Percentiles rank a stretch among this genome's conserved stretches.
These are phyloP conservation scores for Callosobruchus maculatus DNA, from an alignment of 2,888 invertebrate species.

Conservation along the genomic window DNA sequence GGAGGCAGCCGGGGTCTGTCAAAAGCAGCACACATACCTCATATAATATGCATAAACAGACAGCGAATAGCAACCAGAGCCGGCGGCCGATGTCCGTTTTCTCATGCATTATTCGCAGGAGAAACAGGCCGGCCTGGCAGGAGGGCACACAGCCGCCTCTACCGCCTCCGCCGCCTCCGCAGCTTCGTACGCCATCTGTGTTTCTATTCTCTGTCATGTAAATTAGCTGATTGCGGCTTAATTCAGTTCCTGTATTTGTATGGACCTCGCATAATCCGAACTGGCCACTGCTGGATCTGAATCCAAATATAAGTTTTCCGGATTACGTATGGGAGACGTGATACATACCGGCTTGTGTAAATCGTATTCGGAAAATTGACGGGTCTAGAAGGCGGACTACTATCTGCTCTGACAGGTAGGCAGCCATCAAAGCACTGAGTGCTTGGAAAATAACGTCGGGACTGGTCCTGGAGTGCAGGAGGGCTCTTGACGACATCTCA, in stretches of 20 bases:
- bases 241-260: constrained; percentile 27
- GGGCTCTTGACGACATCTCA: no score
- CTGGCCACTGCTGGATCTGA: constrained; percentile 3
- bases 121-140: constrained; percentile 21
- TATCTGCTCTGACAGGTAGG: no score
- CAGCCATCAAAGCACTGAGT: no score
- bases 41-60: constrained; percentile 43
- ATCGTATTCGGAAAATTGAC: no score
- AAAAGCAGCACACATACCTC: constrained; percentile 34
- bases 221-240: constrained; percentile 31
- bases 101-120: constrained; percentile 46
- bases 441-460: no score
- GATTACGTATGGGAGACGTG: neutral
- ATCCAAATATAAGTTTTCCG: neutral
- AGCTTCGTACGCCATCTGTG: constrained; percentile 29
- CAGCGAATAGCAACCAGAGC: constrained; percentile 2
- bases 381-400: no score
- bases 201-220: constrained; percentile 32
- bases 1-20: constrained; percentile 24
- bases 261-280: constrained; percentile 32
- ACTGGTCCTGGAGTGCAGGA: no score
- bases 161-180: neutral
- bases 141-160: constrained; percentile 14
- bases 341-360: no score
- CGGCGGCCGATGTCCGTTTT: constrained; percentile 32